Evolutionary conservation across 2,888 invertebrate genomes (phyloP).

Genomic region (Orthosia gothica): DNA sequence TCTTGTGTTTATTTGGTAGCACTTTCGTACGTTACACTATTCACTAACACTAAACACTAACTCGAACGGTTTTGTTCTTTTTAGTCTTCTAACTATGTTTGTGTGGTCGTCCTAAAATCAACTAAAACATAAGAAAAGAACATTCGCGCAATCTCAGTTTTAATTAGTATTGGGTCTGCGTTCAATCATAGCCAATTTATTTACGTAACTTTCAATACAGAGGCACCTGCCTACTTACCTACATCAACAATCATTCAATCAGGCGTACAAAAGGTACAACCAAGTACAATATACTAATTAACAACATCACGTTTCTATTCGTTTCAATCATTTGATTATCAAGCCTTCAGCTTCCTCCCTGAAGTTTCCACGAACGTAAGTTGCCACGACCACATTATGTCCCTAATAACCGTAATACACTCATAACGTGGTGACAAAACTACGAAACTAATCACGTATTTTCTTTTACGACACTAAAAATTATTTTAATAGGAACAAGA

Average conservation of each 20-base stretch:
- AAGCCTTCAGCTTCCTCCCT: background rate
- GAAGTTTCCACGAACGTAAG: too few species aligned
- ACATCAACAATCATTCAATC: slow-evolving; percentile 29
- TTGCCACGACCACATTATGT: too few species aligned
- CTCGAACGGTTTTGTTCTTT: too few species aligned
- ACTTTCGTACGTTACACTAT: too few species aligned
- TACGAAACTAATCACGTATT: background rate
- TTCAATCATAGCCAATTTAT: background rate
- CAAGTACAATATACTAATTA: slow-evolving; percentile 33
- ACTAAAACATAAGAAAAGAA: background rate
- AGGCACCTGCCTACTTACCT: slow-evolving; percentile 29
- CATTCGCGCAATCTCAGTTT: background rate
- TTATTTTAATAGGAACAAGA: background rate
- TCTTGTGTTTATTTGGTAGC: too few species aligned
- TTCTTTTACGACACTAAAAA: too few species aligned
- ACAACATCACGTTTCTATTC: slow-evolving; percentile 29
- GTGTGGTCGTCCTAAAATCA: too few species aligned
- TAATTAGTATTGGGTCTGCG: background rate
- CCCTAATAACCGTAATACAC: too few species aligned
- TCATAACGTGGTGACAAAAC: background rate
- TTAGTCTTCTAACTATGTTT: too few species aligned
- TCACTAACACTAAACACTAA: too few species aligned
- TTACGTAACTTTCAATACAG: slow-evolving; percentile 15
- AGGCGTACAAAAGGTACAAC: slow-evolving; percentile 15
- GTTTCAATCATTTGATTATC: slow-evolving; percentile 25